phyloP scores from a whole-genome alignment of 2,113 vertebrate species.

The Ploceus nigricollis region DNA sequence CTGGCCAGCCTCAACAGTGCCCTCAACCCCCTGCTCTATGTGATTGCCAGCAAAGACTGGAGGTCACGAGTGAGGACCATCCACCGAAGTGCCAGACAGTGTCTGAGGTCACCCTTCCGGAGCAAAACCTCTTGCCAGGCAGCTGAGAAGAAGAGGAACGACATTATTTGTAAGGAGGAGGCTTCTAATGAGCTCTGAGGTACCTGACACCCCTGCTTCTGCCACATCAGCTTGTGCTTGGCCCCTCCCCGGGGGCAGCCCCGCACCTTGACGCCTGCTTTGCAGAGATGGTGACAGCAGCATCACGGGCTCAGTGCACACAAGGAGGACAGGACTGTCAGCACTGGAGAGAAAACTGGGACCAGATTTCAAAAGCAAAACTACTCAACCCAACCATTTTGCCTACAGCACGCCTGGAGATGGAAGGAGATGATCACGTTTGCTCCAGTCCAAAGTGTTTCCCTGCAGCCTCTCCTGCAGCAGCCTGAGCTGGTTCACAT shows the following conservation, averaged over 20 bases:
- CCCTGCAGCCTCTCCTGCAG: neutral
- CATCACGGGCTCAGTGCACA: neutral
- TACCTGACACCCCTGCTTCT: neutral
- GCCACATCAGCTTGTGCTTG: neutral
- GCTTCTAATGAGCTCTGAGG: constrained; percentile 25
- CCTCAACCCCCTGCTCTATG: constrained; percentile 80
- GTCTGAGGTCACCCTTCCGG: neutral
- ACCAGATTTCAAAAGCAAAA: neutral
- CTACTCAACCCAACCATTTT: neutral
- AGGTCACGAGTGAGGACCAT: neutral
- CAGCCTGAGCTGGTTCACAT: neutral
- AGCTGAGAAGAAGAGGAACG: neutral
- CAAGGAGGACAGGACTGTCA: neutral
- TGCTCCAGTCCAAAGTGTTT: neutral
- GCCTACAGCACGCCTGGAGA: rapidly evolving
- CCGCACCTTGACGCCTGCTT: neutral
- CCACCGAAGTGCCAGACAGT: neutral
- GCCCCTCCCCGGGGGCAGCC: neutral
- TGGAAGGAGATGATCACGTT: rapidly evolving
- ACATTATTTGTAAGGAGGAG: neutral
- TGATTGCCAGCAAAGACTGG: constrained; percentile 63
- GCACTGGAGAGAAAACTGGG: neutral
- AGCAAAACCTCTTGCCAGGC: neutral
- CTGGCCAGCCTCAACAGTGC: constrained; percentile 80
- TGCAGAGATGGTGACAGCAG: neutral